phyloP scores from a whole-genome alignment of 2,113 vertebrate genomes.

The Falcunculus frontatus region DNA sequence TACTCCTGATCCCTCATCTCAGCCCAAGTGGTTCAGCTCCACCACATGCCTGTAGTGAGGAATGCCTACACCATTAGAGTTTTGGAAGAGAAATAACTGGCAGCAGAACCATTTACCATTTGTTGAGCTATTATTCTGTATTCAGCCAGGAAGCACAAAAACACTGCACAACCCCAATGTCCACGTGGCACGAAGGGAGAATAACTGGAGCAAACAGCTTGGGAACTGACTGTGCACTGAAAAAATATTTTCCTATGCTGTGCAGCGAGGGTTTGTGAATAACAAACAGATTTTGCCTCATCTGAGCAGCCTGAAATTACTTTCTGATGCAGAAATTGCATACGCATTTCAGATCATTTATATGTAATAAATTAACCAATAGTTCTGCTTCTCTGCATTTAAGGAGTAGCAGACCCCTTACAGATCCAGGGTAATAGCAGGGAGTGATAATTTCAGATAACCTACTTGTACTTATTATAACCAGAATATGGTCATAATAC shows the following conservation, averaged over 20 bases:
- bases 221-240: not conserved
- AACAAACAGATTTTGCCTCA: slow-evolving; percentile 21
- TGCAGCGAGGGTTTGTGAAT: not conserved
- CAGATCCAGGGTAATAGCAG: not conserved
- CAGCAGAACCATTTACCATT: not conserved
- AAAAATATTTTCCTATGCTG: slow-evolving; percentile 7
- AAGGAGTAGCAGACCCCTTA: not conserved
- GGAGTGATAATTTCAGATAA: not conserved
- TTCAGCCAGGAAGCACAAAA: not conserved
- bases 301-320: not conserved
- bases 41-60: not conserved
- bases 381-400: not conserved
- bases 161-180: not conserved
- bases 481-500: not conserved
- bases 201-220: slow-evolving; percentile 11
- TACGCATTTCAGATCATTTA: not conserved
- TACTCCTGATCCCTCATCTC: not conserved
- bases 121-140: not conserved
- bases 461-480: not conserved
- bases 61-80: not conserved
- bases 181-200: not conserved
- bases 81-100: not conserved
- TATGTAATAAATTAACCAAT: not conserved
- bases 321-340: not conserved
- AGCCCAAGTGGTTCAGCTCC: not conserved